Evolutionary conservation across 2,113 vertebrate genomes (phyloP), one percentile per base, ranked within the genome.

Genomic region (Eudyptes chrysolophus): DNA sequence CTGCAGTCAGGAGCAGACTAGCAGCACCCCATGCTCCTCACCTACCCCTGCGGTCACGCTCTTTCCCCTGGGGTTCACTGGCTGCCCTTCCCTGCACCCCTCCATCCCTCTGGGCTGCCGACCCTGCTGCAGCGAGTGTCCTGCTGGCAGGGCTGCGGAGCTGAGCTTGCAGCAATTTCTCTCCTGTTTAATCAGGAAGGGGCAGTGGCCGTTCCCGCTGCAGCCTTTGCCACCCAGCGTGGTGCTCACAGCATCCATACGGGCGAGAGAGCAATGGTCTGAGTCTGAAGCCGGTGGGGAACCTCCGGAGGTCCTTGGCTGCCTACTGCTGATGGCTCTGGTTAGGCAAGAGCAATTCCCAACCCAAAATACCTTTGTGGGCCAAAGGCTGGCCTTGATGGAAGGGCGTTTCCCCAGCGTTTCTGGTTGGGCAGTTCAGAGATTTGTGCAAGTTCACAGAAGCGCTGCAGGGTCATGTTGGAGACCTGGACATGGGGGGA

Each of bases 221-320:
- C 64, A 69, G 46, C 36, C 26, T 69, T 25, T 36, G 54, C 46
- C 30, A 9, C 21, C 32, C 84, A 7, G 16, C 7, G 3, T 6
- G 46, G 36, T 42, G 46, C 36, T 69, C 4, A 0, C 54, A 36
- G 48, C 58, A 62, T 30, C 32, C 20, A 2, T 25, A 24, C 1
- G 13, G 38, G 20, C 7, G 1, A 25, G 32, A 44, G 57, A 1
- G 46, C 10, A 3, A 4, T 51, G 11, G 18, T 7, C 30, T 6
- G 17, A n/a, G 61, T 14, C 10, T 27, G 32, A 51, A 69, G 62
- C 19, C 16, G 44, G 19, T 13, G 62, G 24, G 51, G 19, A 40
- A 24, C 11, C n/a, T 19, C 30, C 3, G 8, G 6, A 13, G 17
- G 9, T 71, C 46, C 46, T 22, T 16, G 79, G 5, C 25, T 20